A percentile compares a stretch with the other conserved stretches of the same genome.
These are phyloP conservation scores for Agriopis marginaria DNA, from an alignment of 2,888 invertebrate species.

Conservation along the genomic window DNA sequence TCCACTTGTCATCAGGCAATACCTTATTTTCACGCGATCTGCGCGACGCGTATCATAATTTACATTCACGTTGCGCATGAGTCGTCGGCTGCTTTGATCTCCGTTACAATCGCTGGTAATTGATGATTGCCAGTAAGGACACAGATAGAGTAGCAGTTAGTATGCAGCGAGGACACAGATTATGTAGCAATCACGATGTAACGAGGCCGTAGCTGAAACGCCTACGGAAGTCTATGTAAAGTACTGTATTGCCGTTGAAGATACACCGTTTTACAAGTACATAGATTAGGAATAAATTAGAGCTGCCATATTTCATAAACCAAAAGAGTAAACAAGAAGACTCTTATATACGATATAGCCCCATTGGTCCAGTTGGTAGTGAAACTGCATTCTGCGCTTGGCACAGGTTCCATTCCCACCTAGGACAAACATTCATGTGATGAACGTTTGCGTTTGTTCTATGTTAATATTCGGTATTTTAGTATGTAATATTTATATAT, in stretches of 20 bases:
- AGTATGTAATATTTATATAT: too few species aligned
- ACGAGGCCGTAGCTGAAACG: slow-evolving; percentile 9
- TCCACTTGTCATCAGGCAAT: slow-evolving; percentile 48
- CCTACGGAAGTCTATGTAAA: neutral
- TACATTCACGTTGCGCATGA: slow-evolving; percentile 72
- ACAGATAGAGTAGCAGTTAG: slow-evolving; percentile 20
- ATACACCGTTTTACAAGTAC: neutral
- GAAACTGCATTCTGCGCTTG: too few species aligned
- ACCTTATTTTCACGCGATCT: slow-evolving; percentile 59
- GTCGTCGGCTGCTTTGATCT: slow-evolving; percentile 78
- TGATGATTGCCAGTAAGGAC: slow-evolving; percentile 70
- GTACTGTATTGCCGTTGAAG: neutral
- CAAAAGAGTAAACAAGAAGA: too few species aligned
- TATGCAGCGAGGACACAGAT: slow-evolving; percentile 1
- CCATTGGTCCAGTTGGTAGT: too few species aligned
- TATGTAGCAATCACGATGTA: slow-evolving; percentile 5
- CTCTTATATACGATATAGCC: too few species aligned
- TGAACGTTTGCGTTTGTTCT: too few species aligned
- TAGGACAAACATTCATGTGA: too few species aligned
- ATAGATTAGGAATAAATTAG: neutral
- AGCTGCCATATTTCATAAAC: too few species aligned
- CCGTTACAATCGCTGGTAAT: slow-evolving; percentile 81
- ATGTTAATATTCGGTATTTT: too few species aligned
- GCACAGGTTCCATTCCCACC: too few species aligned
- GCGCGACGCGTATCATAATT: slow-evolving; percentile 68